Evolutionary conservation across 2,797 vertebrate species (phyloP), one percentile per base, ranked within the genome.

Genomic region (Nasua narica): DNA sequence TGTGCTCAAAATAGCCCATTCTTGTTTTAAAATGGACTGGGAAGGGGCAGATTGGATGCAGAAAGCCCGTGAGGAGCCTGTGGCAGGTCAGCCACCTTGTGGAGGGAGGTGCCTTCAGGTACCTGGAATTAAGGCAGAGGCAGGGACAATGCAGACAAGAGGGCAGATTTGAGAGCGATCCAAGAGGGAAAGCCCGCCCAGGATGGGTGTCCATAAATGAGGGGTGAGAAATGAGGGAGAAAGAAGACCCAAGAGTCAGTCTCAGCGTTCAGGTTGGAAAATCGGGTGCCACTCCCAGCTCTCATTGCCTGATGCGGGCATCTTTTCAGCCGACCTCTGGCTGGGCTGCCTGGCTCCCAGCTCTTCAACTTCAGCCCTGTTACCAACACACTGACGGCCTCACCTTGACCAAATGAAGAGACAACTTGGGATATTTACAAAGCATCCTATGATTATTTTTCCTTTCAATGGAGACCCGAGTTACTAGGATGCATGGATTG

Each of bases 381-480:
- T 46, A 23, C 13, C n/a, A 21, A 50, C 1, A 25, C 29, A n/a
- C 46, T 87, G 46, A 35, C 3, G 54, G 65, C 52, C 43, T 88
- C n/a, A 2, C 46, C 82, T 84, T 92, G 43, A 56, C 46, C 48
- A 40, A 95, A 90, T 9, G 18, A 83, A 88, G 58, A 54, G 32
- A 78, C 43, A 89, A 48, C 13, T n/a, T 46, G 58, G 27, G 91
- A 56, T 78, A 87, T 21, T 79, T 69, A 79, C 25, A 92, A 96
- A 43, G 23, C 7, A 58, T 25, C n/a, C 43, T 62, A 10, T 62
- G 87, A 67, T 74, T 69, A 40, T 76, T 95, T 90, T 77, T 29
- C 54, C 43, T 95, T 95, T 81, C 56, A n/a, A 40, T 50, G 91
- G 58, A 83, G 86, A 65, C 21, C 32, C 78, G n/a, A 95, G 43